Percentiles rank a stretch among this genome's conserved stretches.
These are phyloP conservation scores for Proisotoma minuta DNA, from an alignment of 2,888 invertebrate species.

Conservation along the genomic window DNA sequence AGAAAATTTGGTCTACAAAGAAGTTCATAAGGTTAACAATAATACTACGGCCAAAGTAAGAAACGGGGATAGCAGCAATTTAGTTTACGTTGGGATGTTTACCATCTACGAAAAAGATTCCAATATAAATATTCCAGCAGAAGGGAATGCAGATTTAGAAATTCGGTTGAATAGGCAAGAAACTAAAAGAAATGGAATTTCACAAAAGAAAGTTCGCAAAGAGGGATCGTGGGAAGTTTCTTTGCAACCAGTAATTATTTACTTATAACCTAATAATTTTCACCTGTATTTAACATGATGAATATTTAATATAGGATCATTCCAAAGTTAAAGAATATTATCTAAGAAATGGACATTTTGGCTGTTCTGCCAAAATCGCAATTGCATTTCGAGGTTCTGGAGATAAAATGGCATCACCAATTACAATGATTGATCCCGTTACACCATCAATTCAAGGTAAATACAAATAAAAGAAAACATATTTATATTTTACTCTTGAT, in stretches of 20 bases:
- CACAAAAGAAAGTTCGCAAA: constrained; percentile 12
- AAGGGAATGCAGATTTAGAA: constrained; percentile 21
- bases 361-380: constrained; percentile 22
- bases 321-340: constrained; percentile 16
- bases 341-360: not conserved
- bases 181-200: constrained; percentile 11
- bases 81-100: constrained; percentile 30
- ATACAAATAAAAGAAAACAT: not conserved
- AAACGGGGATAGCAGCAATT: not conserved
- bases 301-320: constrained; percentile 21
- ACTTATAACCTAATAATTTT: not conserved
- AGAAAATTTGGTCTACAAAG: constrained; percentile 38
- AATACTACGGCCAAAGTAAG: not conserved
- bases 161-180: constrained; percentile 9
- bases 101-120: constrained; percentile 32
- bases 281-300: not conserved
- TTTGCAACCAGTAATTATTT: not conserved
- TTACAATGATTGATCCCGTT: constrained; percentile 3
- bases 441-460: not conserved
- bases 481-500: not conserved
- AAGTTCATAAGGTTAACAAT: constrained; percentile 7
- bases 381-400: constrained; percentile 21
- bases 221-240: constrained; percentile 35
- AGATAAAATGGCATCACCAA: constrained; percentile 6
- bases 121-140: constrained; percentile 20